Evolutionary conservation across 2,888 invertebrate species (phyloP).

Genomic region (Thelaira solivaga): DNA sequence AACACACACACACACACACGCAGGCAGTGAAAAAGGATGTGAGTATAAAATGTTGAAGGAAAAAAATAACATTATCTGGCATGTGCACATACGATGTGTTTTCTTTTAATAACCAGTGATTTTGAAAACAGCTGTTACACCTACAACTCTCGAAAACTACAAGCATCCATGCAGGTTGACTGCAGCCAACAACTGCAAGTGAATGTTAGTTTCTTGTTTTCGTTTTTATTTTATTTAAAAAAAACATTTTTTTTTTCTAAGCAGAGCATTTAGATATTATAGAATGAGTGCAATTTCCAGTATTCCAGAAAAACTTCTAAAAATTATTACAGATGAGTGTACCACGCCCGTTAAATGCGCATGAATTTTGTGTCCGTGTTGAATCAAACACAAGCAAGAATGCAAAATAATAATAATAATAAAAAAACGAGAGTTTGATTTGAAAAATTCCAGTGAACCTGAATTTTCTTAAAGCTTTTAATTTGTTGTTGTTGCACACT

Average conservation of each 20-base stretch:
- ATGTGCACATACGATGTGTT: constrained; percentile 2
- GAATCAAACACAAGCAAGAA: too few relatives aligned
- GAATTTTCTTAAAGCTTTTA: constrained; percentile 49
- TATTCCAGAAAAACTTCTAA: constrained; percentile 16
- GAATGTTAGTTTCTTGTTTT: background rate
- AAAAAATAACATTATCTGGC: background rate
- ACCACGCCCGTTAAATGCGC: constrained; percentile 66
- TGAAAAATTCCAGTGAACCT: constrained; percentile 64
- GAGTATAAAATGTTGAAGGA: background rate
- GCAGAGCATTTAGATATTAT: too few relatives aligned
- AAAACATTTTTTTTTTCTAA: too few relatives aligned
- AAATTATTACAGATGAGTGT: constrained; percentile 43
- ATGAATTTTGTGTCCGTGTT: constrained; percentile 31
- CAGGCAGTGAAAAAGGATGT: too few relatives aligned
- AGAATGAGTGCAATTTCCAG: constrained; percentile 30
- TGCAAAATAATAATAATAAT: too few relatives aligned
- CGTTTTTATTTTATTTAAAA: background rate
- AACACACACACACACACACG: too few relatives aligned
- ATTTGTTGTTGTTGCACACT: constrained; percentile 7
- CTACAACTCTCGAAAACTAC: background rate
- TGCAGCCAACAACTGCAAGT: constrained; percentile 15
- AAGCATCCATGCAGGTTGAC: background rate
- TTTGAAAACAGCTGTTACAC: constrained; percentile 58
- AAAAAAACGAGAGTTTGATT: constrained; percentile 24
- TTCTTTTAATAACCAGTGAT: constrained; percentile 47